These are phyloP conservation scores for Suncus etruscus DNA, from an alignment of 2,113 vertebrate genomes.

Conservation along the genomic window DNA sequence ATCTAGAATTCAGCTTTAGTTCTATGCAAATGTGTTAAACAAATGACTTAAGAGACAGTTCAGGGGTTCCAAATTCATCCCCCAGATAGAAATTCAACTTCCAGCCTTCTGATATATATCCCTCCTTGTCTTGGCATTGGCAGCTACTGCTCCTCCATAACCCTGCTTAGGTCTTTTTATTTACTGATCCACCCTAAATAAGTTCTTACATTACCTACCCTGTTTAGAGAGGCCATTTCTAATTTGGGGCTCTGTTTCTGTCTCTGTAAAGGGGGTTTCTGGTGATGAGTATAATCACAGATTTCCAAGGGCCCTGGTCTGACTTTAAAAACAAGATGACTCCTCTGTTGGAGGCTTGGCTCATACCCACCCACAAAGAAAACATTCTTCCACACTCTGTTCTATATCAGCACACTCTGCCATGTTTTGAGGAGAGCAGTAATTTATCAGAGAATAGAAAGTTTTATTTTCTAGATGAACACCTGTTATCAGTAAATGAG, in stretches of 20 bases:
- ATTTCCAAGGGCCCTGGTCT: neutral
- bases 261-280: neutral
- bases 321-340: neutral
- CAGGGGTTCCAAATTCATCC: too few species aligned
- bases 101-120: neutral
- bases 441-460: neutral
- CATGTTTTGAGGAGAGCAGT: neutral
- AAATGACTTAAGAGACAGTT: too few species aligned
- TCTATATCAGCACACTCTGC: neutral
- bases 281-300: neutral
- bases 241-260: neutral
- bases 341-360: neutral
- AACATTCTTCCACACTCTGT: neutral
- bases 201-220: neutral
- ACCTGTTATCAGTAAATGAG: neutral
- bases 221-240: neutral
- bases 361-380: neutral
- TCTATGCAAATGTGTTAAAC: neutral
- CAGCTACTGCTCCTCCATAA: neutral
- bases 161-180: neutral
- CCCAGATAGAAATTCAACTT: too few species aligned
- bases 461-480: neutral
- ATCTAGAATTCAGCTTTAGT: conserved; percentile 7
- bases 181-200: neutral
- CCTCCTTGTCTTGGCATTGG: neutral